Evolutionary conservation across 2,888 invertebrate species (phyloP).

Genomic region (Nomada hirtipes): DNA sequence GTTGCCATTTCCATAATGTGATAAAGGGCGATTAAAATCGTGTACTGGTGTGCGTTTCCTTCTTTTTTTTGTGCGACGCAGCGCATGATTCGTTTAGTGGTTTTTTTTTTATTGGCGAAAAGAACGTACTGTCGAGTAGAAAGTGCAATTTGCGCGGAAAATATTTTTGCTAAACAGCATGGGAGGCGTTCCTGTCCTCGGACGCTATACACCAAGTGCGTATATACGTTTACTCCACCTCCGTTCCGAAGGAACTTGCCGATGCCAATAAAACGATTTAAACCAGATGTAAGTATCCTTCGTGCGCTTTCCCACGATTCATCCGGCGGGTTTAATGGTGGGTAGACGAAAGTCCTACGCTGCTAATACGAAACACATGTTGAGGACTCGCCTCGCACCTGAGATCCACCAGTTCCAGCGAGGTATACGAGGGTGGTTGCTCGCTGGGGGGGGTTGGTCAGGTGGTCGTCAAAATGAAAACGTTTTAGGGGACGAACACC

Average conservation of each 20-base stretch:
- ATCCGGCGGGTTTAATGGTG: constrained; percentile 55
- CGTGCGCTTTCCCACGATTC: constrained; percentile 74
- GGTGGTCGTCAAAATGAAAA: constrained; percentile 47
- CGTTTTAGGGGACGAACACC: constrained; percentile 52
- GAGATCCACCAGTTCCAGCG: constrained; percentile 37
- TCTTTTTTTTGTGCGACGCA: background rate
- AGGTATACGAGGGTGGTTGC: background rate
- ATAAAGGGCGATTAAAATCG: constrained; percentile 5
- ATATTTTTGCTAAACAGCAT: background rate
- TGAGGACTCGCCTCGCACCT: constrained; percentile 64
- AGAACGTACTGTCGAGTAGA: background rate
- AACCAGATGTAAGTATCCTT: constrained; percentile 66
- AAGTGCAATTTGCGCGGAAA: background rate
- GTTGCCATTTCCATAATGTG: constrained; percentile 27
- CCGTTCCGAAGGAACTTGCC: constrained; percentile 26
- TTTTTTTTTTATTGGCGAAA: constrained; percentile 1
- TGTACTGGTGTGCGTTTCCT: background rate
- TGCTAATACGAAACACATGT: constrained; percentile 81
- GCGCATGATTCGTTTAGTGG: background rate
- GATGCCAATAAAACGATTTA: constrained; percentile 78
- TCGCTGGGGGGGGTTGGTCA: constrained; percentile 36
- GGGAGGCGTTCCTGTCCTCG: background rate
- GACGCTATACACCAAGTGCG: constrained; percentile 5
- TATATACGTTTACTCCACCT: constrained; percentile 8
- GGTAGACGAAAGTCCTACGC: constrained; percentile 32